Evolutionary conservation across 2,888 invertebrate species (phyloP).

Genomic region (Pegoplata infirma): DNA sequence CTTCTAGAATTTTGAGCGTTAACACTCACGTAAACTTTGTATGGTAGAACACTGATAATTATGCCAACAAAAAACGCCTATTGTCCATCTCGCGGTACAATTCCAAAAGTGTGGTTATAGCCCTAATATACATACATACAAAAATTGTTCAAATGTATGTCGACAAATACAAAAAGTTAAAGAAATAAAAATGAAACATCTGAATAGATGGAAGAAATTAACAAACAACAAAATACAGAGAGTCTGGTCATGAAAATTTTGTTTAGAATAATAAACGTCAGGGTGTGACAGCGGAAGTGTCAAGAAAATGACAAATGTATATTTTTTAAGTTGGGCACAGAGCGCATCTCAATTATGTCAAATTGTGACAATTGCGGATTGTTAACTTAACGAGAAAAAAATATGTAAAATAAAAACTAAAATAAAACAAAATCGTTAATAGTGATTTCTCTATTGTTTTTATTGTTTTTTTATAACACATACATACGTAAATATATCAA

Average conservation of each 20-base stretch:
- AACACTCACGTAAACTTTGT: too few species aligned
- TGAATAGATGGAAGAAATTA: neutral
- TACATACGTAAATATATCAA: too few species aligned
- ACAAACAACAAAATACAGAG: neutral
- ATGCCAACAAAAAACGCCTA: too few species aligned
- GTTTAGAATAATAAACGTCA: slow-evolving; percentile 35
- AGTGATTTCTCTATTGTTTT: neutral
- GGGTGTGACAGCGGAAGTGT: slow-evolving; percentile 41
- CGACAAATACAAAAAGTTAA: too few species aligned
- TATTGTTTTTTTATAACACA: neutral
- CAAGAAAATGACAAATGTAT: slow-evolving; percentile 55
- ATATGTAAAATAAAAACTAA: neutral
- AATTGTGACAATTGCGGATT: slow-evolving; percentile 53
- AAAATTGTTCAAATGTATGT: too few species aligned
- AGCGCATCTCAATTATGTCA: slow-evolving; percentile 62
- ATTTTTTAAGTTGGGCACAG: slow-evolving; percentile 37
- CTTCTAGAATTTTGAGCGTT: too few species aligned
- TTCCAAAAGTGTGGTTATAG: too few species aligned
- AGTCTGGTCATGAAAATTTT: slow-evolving; percentile 37
- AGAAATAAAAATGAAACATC: too few species aligned
- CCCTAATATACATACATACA: too few species aligned
- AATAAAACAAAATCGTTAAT: slow-evolving; percentile 16
- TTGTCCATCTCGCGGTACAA: too few species aligned
- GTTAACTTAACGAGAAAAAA: slow-evolving; percentile 21
- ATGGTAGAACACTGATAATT: too few species aligned